Evolutionary conservation across 2,113 vertebrate genomes (phyloP).

Genomic region (Oplegnathus fasciatus): DNA sequence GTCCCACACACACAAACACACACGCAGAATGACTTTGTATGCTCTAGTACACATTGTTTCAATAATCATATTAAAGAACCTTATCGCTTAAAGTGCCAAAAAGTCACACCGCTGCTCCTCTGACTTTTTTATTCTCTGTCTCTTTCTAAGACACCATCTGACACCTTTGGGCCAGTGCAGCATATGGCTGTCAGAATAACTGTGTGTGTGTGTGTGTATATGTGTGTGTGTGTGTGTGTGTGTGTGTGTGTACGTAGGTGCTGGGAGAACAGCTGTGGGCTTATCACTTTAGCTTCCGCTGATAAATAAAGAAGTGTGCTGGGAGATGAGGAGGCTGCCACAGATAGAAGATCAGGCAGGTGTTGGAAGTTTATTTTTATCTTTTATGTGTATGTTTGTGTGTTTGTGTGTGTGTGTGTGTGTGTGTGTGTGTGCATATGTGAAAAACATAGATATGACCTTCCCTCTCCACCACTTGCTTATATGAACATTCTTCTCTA

Average conservation of each 20-base stretch:
- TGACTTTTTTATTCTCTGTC: slow-evolving; percentile 24
- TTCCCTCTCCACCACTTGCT: slow-evolving; percentile 24
- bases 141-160: slow-evolving; percentile 37
- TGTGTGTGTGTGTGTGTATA: slow-evolving; percentile 26
- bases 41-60: background rate
- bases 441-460: slow-evolving; percentile 25
- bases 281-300: slow-evolving; percentile 57
- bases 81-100: slow-evolving; percentile 46
- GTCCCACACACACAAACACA: slow-evolving; percentile 4
- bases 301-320: slow-evolving; percentile 67
- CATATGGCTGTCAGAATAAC: slow-evolving; percentile 61
- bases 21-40: slow-evolving; percentile 5
- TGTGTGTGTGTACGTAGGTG: slow-evolving; percentile 3
- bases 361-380: slow-evolving; percentile 54
- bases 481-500: slow-evolving; percentile 21
- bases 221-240: slow-evolving; percentile 7
- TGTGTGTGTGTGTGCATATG: slow-evolving; percentile 7
- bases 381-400: slow-evolving; percentile 15
- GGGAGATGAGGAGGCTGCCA: slow-evolving; percentile 26
- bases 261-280: slow-evolving; percentile 68
- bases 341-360: slow-evolving; percentile 56
- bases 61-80: slow-evolving; percentile 3
- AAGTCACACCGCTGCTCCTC: slow-evolving; percentile 36
- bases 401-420: slow-evolving; percentile 13
- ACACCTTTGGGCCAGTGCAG: slow-evolving; percentile 61